Percentiles rank a stretch among this genome's conserved stretches.
Conservation (phyloP, 2,797 vertebrate species). For the Phyllotis vaccarum region DNA sequence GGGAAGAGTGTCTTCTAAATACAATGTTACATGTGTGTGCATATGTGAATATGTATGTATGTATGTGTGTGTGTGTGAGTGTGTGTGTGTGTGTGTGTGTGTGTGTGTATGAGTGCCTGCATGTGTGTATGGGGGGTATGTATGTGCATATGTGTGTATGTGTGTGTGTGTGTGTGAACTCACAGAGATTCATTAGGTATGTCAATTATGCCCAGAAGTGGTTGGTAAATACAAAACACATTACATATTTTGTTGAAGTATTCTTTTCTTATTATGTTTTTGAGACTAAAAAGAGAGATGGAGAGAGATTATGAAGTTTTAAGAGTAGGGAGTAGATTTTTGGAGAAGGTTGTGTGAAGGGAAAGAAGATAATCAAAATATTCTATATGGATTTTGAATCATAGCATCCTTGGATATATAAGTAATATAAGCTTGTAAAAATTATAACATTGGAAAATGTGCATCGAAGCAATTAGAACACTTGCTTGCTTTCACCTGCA, state of each 20-base stretch:
- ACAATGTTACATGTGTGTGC: too few species aligned
- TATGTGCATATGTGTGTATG: too few species aligned
- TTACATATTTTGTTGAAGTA: not conserved
- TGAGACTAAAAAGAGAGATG: not conserved
- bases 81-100: too few species aligned
- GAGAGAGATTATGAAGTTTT: not conserved
- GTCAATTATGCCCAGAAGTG: not conserved
- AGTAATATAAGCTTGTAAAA: not conserved
- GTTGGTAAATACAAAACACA: not conserved
- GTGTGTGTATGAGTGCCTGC: too few species aligned
- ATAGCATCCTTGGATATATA: not conserved
- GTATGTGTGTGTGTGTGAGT: too few species aligned
- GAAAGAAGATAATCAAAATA: not conserved
- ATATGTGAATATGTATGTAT: too few species aligned
- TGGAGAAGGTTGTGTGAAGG: not conserved
- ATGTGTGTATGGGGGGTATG: too few species aligned
- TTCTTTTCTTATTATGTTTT: not conserved
- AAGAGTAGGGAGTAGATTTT: not conserved
- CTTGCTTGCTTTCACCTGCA: not conserved
- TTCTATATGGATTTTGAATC: not conserved
- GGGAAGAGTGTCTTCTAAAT: too few species aligned
- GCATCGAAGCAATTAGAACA: not conserved
- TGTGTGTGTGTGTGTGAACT: too few species aligned
- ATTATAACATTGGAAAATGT: not conserved
- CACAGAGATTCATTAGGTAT: not conserved